Evolutionary conservation across 2,888 invertebrate species (phyloP).

Genomic region (Artemia sp.): DNA sequence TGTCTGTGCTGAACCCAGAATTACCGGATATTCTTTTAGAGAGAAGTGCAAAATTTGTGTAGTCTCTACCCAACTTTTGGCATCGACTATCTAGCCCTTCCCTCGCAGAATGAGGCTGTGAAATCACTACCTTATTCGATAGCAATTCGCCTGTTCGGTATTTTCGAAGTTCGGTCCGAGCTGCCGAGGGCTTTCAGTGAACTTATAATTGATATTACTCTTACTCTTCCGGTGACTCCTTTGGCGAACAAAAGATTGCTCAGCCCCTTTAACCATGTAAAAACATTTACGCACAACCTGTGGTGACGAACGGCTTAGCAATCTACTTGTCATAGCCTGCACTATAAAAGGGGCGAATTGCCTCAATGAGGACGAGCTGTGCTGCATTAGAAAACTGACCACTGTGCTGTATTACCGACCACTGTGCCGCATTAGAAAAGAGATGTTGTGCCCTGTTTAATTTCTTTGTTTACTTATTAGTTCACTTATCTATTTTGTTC

Average conservation of each 20-base stretch:
- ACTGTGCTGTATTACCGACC: too few species aligned
- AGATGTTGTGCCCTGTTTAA: not conserved
- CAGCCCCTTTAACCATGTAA: constrained; percentile 8
- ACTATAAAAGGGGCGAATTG: not conserved
- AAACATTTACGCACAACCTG: not conserved
- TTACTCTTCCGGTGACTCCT: constrained; percentile 18
- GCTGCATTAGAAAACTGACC: too few species aligned
- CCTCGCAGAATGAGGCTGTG: not conserved
- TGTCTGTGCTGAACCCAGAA: constrained; percentile 6
- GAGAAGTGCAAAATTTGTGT: not conserved
- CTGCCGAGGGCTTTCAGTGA: not conserved
- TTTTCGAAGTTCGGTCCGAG: constrained; percentile 13
- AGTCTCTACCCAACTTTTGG: not conserved
- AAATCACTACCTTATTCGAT: not conserved
- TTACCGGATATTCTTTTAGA: constrained; percentile 5
- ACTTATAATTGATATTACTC: constrained; percentile 3
- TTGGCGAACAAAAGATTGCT: constrained; percentile 14
- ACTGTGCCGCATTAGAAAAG: too few species aligned
- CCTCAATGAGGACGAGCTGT: not conserved
- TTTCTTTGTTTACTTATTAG: not conserved
- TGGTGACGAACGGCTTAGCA: constrained; percentile 4
- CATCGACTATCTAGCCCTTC: not conserved
- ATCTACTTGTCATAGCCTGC: not conserved
- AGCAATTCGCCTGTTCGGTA: not conserved
- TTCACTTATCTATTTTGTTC: too few species aligned